A percentile compares a stretch with the other conserved stretches of the same genome.
Conservation (phyloP, 1,140 invertebrate species). For the Bombus impatiens region DNA sequence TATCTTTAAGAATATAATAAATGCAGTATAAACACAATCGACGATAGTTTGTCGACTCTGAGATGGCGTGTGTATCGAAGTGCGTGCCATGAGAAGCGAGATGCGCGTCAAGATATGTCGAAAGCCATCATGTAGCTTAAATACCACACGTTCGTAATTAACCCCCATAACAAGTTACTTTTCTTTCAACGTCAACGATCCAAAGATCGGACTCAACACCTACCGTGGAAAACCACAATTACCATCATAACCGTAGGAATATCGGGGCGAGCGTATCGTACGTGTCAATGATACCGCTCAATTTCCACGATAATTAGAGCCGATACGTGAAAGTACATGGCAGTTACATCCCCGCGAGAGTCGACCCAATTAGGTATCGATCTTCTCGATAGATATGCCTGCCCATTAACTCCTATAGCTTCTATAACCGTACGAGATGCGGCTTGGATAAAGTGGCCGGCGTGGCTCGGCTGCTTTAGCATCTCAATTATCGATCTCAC, state of each 20-base stretch:
- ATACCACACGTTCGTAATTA: conserved; percentile 34
- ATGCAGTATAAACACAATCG: neutral
- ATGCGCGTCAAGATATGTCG: conserved; percentile 44
- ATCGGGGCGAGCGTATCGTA: conserved; percentile 25
- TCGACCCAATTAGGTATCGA: conserved; percentile 66
- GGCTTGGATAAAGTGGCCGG: conserved; percentile 51
- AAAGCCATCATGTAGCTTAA: conserved; percentile 32
- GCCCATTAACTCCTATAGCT: conserved; percentile 52
- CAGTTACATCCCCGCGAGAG: conserved; percentile 46
- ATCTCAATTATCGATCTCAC: conserved; percentile 64
- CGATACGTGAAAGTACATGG: conserved; percentile 52
- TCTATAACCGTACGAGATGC: conserved; percentile 61
- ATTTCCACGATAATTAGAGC: conserved; percentile 64
- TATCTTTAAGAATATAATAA: neutral
- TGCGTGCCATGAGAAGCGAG: conserved; percentile 27
- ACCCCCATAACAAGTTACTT: conserved; percentile 33
- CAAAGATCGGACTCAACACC: conserved; percentile 41
- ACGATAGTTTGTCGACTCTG: neutral
- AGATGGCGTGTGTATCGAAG: conserved; percentile 31
- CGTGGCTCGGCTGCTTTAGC: conserved; percentile 19
- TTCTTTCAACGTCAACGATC: conserved; percentile 8
- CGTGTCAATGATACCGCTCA: conserved; percentile 58
- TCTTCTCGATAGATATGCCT: conserved; percentile 60
- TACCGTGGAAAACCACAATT: conserved; percentile 51
- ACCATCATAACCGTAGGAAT: conserved; percentile 13